Base-by-base conservation (phyloP, 2,797 vertebrate genomes). In the Eleutherodactylus coqui region DNA sequence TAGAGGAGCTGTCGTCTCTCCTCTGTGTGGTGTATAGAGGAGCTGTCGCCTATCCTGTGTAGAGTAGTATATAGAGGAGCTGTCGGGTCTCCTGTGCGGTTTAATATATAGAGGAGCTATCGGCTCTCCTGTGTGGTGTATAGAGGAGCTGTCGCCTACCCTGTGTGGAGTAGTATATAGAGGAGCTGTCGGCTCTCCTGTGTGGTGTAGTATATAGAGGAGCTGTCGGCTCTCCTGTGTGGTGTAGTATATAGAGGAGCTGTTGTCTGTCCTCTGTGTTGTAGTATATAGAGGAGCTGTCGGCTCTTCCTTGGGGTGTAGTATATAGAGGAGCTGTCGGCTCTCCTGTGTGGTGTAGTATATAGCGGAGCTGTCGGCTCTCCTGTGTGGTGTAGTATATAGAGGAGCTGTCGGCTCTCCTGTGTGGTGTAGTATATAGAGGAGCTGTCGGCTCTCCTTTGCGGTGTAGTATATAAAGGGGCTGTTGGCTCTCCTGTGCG, bases 181-280 rank as follows among this genome's bases (percentile, higher is more conserved):
- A 67, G 62, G 62, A 67, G 0, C 16, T 36, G 5, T 19, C 62
- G 0, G 58, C 58, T 14, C 58, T 62, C n/a, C 62, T 67, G 32
- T 67, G 32, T 36, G 62, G 62, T 67, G 62, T 67, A 36, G 62
- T 67, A 67, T 60, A 60, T 64, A 64, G 27, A 64, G 60, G 60
- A 34, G 16, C 27, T 16, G 60, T 34, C 13, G 0, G 1, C 3
- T n/a, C 27, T 34, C 13, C 60, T 55, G 51, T 53, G 51, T 55
- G 51, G 51, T 55, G 51, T 55, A 55, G 51, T 55, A 55, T 49
- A 49, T 55, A 55, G 51, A 55, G 51, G 51, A 55, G 21, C 19
- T 55, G 21, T 24, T 21, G 1, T 21, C 51, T 55, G 19, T n/a
- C 51, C 51, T 55, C 19, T 55, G 51, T 24, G 51, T 19, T 55